These are phyloP conservation scores for Hypotaenidia okinawae DNA, from an alignment of 2,797 vertebrate genomes.

Conservation along the genomic window DNA sequence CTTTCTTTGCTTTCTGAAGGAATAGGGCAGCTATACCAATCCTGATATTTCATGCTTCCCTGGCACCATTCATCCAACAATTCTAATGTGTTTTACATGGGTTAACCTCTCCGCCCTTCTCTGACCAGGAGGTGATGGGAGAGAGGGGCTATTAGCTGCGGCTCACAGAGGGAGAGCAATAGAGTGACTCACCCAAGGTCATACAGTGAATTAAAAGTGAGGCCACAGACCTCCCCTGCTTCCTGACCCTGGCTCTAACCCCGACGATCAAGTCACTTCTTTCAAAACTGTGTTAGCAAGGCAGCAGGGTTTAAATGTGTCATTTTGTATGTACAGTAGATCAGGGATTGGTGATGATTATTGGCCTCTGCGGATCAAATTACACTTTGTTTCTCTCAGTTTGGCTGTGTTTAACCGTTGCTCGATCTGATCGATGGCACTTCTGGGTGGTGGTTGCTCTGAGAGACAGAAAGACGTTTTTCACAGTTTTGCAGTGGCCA, in stretches of 20 bases:
- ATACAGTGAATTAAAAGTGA: slow-evolving; percentile 39
- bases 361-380: slow-evolving; percentile 28
- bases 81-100: slow-evolving; percentile 8
- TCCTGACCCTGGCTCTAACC: neutral
- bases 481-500: neutral
- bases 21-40: neutral
- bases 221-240: neutral
- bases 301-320: neutral
- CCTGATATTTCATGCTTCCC: neutral
- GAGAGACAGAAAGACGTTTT: slow-evolving; percentile 5
- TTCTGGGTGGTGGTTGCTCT: slow-evolving; percentile 10
- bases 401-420: neutral
- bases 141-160: neutral
- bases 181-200: slow-evolving; percentile 47
- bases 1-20: neutral
- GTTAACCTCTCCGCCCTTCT: neutral
- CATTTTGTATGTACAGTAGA: neutral
- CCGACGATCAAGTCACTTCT: neutral
- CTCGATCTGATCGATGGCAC: slow-evolving; percentile 2
- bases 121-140: neutral
- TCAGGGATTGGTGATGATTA: slow-evolving; percentile 7
- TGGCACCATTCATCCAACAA: neutral
- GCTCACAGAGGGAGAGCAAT: neutral
- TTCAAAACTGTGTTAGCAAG: neutral
- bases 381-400: slow-evolving; percentile 45